Percentiles rank a stretch among this genome's conserved stretches.
Evolutionary conservation across 2,113 vertebrate genomes (phyloP).

Genomic region (Alligator sinensis): DNA sequence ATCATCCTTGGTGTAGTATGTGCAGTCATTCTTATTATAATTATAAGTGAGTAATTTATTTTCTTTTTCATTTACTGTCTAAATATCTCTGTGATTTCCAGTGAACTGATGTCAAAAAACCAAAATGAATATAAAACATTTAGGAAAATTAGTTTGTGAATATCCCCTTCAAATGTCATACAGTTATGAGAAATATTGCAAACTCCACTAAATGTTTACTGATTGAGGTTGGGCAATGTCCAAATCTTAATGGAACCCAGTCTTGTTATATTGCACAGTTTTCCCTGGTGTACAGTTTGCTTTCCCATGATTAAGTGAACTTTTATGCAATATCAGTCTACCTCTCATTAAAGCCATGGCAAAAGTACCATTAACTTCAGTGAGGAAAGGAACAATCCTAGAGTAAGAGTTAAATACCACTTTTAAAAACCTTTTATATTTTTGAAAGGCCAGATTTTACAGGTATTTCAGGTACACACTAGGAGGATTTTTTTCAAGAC

Average conservation of each 20-base stretch:
- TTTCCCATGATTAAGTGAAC: constrained; percentile 8
- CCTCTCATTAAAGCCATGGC: neutral
- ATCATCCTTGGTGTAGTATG: constrained; percentile 80
- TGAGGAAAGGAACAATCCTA: neutral
- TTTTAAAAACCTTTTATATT: neutral
- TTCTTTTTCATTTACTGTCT: constrained; percentile 42
- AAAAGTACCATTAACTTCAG: neutral
- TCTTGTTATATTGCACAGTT: constrained; percentile 6
- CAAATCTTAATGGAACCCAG: neutral
- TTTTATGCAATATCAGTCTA: neutral
- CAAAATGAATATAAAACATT: neutral
- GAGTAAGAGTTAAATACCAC: neutral
- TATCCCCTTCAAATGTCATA: neutral
- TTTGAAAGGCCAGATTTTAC: neutral
- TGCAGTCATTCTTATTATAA: constrained; percentile 78
- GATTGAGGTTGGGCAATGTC: neutral
- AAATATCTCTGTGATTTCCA: constrained; percentile 3
- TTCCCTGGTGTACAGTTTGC: neutral
- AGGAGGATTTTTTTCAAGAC: too few species aligned
- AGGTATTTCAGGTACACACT: too few species aligned
- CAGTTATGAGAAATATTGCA: constrained; percentile 24
- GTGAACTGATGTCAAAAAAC: neutral
- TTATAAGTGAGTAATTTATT: constrained; percentile 77
- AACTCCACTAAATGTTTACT: neutral
- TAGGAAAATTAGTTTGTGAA: constrained; percentile 7